Evolutionary conservation across 2,888 invertebrate species (phyloP), one percentile per base, ranked within the genome.

Genomic region (Oxyteleia sp.): DNA sequence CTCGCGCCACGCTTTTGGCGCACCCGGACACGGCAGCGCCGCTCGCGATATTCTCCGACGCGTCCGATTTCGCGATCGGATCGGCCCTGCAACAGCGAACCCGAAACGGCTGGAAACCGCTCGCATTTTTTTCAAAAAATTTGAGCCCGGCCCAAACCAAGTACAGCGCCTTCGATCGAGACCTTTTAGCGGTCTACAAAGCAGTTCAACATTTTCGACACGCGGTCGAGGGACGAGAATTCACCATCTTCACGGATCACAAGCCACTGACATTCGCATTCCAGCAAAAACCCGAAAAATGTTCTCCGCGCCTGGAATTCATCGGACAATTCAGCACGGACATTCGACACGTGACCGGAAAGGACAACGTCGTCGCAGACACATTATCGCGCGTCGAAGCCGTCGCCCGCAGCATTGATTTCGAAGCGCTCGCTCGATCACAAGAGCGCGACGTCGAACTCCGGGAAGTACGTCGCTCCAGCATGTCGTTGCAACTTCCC

Each of bases 81-180:
- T 87, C 87, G 0, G 75, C 68, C 0, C 79, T 90, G 1, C 74
- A 89, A 55, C 86, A 89, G 61, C 43, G 29, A 3, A 8, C 51
- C 8, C 43, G 76, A 7, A 43, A 71, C 4, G 41, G 18, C 2
- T 87, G 85, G 86, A 59, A 84, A 63, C 87, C 88, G 0, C 74
- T 89, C 1, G 82, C 49, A 7, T 89, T 88, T 55, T 89, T 86
- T 43, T 87, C 85, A 2, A 79, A 69, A 72, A 87, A 86, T 15
- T 64, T 84, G n/a, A 79, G 59, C 4, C 29, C 71, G 0, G 53
- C 89, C 0, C 85, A 90, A 68, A 41, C 4, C 4, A 88, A 85
- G 41, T 90, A 89, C 81, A 86, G 86, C 59, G 71, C 88, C 0
- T 88, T 85, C 55, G 87, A 87, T 20, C 29, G 85, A 4, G 88